Evolutionary conservation across 2,113 vertebrate genomes (phyloP).

Genomic region (Copsychus sechellarum): DNA sequence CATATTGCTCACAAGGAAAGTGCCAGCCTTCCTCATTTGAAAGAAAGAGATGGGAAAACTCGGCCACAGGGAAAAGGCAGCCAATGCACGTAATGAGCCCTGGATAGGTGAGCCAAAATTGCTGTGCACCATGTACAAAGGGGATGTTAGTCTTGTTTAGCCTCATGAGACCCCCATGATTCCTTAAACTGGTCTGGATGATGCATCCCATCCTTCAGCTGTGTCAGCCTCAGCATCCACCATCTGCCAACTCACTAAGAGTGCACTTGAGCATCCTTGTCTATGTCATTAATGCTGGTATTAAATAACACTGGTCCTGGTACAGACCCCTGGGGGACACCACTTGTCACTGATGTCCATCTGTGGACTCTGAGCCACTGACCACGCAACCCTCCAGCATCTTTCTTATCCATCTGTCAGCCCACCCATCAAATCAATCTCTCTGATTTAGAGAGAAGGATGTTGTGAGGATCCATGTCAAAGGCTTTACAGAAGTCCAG

Average conservation of each 20-base stretch:
- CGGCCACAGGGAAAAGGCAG: not conserved
- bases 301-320: not conserved
- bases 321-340: not conserved
- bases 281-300: not conserved
- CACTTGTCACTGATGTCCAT: not conserved
- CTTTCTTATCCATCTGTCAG: not conserved
- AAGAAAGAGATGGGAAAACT: not conserved
- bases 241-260: not conserved
- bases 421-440: not conserved
- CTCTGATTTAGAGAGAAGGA: not conserved
- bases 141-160: not conserved
- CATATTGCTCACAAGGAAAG: not conserved
- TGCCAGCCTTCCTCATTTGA: not conserved
- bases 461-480: not conserved
- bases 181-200: not conserved
- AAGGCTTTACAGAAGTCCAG: not conserved
- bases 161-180: not conserved
- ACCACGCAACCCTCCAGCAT: not conserved
- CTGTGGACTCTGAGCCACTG: not conserved
- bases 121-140: accelerated
- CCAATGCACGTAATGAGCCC: not conserved
- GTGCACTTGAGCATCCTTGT: not conserved
- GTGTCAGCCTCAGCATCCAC: not conserved
- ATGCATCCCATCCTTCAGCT: not conserved
- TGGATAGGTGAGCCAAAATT: not conserved